Base-by-base conservation (phyloP, 2,797 vertebrate genomes). In the Ceryle rudis region DNA sequence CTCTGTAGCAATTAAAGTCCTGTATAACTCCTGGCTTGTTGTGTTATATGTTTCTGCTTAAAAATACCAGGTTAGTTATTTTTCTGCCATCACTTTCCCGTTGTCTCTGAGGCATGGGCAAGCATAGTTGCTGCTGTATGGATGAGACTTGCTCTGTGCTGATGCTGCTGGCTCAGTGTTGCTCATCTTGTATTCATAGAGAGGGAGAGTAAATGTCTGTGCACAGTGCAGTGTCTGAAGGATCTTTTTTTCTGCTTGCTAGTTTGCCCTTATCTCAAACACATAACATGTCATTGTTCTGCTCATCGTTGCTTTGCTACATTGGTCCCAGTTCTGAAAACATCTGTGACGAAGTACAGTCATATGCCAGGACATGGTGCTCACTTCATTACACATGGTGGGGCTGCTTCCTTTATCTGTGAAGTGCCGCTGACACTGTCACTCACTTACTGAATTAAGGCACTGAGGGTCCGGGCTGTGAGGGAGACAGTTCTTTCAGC, bases 301-400 rank as follows among this genome's bases (percentile, higher is more conserved):
- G 58, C 6, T 10, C 1, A 0, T 41, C 7, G 1, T 66, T 1
- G 2, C 79, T 69, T 35, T 77, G 86, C 60, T 73, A 6, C 5
- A 0, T 35, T 28, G 60, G 60, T 85, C 22, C 39, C 25, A 5
- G 41, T 35, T 71, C 21, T 2, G 7, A 87, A 54, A 29, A 15
- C 16, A 42, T 35, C 8, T 0, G 0, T 84, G 62, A 35, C 54
- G 35, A 31, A 51, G 77, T 17, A 11, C 0, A 10, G 62, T 74
- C 4, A 0, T 25, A 7, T 0, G 0, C 21, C 66, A 90, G 42
- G 52, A 19, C 58, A 0, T 0, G 11, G 54, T 1, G 7, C 60
- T 82, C 9, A 0, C 46, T 57, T 47, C 31, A 41, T 75, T 52
- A 62, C 0, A 4, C 47, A 4, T 60, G 41, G 18, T 0, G 0